These are phyloP conservation scores for Agrochola lychnidis DNA, from an alignment of 2,888 invertebrate genomes.

Conservation along the genomic window DNA sequence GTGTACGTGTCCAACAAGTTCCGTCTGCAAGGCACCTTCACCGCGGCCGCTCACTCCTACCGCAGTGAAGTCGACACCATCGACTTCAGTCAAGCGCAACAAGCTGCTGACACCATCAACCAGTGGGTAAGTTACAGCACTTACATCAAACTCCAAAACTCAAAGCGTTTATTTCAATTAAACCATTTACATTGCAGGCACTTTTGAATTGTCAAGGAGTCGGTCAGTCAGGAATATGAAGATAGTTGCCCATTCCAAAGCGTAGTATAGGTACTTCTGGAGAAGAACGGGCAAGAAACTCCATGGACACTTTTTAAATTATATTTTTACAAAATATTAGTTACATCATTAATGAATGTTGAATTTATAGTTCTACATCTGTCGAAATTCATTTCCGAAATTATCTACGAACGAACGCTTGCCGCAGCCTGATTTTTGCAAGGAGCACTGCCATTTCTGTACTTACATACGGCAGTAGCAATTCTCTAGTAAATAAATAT, in stretches of 20 bases:
- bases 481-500: not conserved
- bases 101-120: conserved; percentile 71
- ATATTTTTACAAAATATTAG: too few species aligned
- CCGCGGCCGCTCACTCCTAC: conserved; percentile 61
- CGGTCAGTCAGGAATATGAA: too few species aligned
- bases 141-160: too few species aligned
- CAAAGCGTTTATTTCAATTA: too few species aligned
- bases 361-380: not conserved
- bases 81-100: conserved; percentile 65
- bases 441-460: not conserved
- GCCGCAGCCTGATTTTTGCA: not conserved
- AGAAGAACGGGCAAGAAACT: too few species aligned
- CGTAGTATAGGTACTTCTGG: too few species aligned
- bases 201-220: too few species aligned
- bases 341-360: too few species aligned
- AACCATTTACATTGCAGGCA: too few species aligned
- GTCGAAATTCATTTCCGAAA: not conserved
- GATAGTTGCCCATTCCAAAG: too few species aligned
- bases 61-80: conserved; percentile 70
- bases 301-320: too few species aligned
- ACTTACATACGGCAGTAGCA: not conserved
- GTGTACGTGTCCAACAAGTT: conserved; percentile 69
- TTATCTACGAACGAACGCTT: not conserved
- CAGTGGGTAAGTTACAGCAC: conserved; percentile 49
- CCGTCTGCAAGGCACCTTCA: conserved; percentile 66